Percentiles rank a stretch among this genome's conserved stretches.
Conservation (phyloP, 2,113 vertebrate species). For the Mormoops blainvillei region DNA sequence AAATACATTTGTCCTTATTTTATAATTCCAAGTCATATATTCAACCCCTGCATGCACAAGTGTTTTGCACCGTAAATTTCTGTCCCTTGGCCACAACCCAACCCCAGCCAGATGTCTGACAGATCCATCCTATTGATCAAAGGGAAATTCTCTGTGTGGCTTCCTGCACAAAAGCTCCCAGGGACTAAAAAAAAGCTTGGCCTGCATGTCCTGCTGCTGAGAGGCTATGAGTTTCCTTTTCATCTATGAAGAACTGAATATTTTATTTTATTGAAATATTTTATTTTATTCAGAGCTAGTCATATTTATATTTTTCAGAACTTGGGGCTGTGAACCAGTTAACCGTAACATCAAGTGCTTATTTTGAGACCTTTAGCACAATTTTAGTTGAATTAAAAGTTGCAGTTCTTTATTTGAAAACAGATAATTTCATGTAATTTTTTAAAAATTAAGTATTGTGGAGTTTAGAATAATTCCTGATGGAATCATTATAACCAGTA, state of each 20-base stretch:
- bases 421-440: neutral
- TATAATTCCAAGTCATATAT: neutral
- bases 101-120: neutral
- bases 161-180: conserved; percentile 30
- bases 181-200: conserved; percentile 19
- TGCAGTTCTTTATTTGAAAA: neutral
- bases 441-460: neutral
- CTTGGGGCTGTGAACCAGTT: neutral
- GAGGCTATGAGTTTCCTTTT: neutral
- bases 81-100: neutral
- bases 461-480: neutral
- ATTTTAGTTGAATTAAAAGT: conserved; percentile 29
- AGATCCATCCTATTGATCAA: conserved; percentile 50
- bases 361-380: neutral
- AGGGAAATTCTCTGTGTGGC: conserved; percentile 36
- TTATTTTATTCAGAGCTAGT: conserved; percentile 21
- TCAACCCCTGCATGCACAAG: neutral
- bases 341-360: neutral
- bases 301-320: conserved; percentile 22
- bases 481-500: neutral
- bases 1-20: neutral
- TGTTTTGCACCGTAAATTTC: neutral
- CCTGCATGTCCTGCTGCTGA: neutral
- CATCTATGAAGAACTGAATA: conserved; percentile 2
- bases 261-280: no score